Conservation (phyloP, 2,113 vertebrate genomes). For the Sialia sialis region DNA sequence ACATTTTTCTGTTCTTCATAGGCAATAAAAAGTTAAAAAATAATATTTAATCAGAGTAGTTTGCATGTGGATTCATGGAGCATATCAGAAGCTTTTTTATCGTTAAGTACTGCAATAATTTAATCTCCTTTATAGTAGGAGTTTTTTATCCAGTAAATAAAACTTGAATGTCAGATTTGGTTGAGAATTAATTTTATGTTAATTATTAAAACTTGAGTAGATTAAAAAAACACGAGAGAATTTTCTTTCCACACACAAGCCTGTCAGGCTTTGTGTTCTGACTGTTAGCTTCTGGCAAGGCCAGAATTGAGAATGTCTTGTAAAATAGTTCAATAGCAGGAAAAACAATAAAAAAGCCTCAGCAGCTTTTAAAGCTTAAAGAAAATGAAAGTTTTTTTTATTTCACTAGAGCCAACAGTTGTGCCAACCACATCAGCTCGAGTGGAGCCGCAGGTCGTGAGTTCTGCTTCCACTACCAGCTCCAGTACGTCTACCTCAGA, state of each 20-base stretch:
- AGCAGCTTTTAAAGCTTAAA: neutral
- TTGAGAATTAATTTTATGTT: neutral
- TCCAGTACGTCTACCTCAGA: constrained; percentile 88
- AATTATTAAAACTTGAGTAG: neutral
- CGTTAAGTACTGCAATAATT: neutral
- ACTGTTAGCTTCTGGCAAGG: neutral
- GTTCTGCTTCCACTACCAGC: constrained; percentile 77
- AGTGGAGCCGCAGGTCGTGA: constrained; percentile 81
- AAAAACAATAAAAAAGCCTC: neutral
- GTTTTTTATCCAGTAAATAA: neutral
- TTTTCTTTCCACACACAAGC: neutral
- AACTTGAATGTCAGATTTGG: neutral
- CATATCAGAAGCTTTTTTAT: neutral
- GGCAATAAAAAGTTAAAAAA: neutral
- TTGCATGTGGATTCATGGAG: neutral
- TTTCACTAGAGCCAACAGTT: constrained; percentile 84
- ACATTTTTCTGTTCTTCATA: neutral
- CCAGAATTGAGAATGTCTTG: neutral
- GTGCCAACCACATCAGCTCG: constrained; percentile 89
- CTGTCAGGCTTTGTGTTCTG: neutral
- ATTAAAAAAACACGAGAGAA: neutral
- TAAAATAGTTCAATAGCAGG: neutral
- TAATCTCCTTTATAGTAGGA: neutral
- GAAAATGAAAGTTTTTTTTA: neutral
- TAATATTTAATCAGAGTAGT: neutral